phyloP scores from a whole-genome alignment of 1,140 invertebrate genomes.

The Formica selysi region DNA sequence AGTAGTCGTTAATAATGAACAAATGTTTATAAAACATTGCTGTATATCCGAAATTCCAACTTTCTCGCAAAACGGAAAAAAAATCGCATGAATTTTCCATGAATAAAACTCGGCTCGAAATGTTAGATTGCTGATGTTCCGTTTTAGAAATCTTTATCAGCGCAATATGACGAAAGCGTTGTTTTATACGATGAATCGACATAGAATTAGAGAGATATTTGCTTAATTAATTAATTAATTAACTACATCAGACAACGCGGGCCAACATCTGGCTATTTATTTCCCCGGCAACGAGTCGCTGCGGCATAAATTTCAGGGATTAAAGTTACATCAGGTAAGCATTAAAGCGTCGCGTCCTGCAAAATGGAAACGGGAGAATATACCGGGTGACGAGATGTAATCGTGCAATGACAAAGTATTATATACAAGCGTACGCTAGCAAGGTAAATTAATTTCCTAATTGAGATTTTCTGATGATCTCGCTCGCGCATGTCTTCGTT shows the following conservation, averaged over 20 bases:
- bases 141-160: slow-evolving; percentile 11
- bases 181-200: background rate
- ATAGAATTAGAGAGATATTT: slow-evolving; percentile 19
- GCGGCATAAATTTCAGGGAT: slow-evolving; percentile 61
- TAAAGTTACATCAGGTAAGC: slow-evolving; percentile 49
- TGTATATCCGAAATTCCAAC: slow-evolving; percentile 5
- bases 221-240: slow-evolving; percentile 64
- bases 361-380: slow-evolving; percentile 52
- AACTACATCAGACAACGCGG: slow-evolving; percentile 30
- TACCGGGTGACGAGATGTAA: slow-evolving; percentile 47
- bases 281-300: slow-evolving; percentile 5
- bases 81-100: slow-evolving; percentile 24
- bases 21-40: background rate
- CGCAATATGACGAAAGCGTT: slow-evolving; percentile 20
- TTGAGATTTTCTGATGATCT: slow-evolving; percentile 42
- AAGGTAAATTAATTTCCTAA: slow-evolving; percentile 37
- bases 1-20: background rate
- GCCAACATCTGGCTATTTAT: slow-evolving; percentile 18
- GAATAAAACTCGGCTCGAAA: slow-evolving; percentile 24
- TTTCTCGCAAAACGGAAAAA: slow-evolving; percentile 14
- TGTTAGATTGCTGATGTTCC: slow-evolving; percentile 36
- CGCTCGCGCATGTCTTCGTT: background rate
- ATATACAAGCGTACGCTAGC: background rate
- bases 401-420: slow-evolving; percentile 23
- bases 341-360: slow-evolving; percentile 18